phyloP scores from a whole-genome alignment of 1,140 invertebrate genomes.

The Halyomorpha halys region DNA sequence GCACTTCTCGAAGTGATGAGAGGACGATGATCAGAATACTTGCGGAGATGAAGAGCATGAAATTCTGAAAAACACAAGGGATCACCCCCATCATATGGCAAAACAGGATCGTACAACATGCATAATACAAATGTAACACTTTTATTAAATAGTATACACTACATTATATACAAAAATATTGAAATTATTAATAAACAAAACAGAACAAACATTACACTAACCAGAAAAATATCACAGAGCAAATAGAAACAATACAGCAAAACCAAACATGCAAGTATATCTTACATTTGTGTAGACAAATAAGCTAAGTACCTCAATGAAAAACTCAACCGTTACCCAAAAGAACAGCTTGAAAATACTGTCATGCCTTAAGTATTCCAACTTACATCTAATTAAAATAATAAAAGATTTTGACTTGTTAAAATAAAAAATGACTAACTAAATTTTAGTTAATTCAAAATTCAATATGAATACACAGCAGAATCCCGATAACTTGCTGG shows the following conservation, averaged over 20 bases:
- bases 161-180: too few species aligned
- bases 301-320: constrained; percentile 7
- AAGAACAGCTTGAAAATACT: not conserved
- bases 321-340: constrained; percentile 3
- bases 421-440: too few species aligned
- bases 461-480: too few species aligned
- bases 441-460: too few species aligned
- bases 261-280: not conserved
- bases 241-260: too few species aligned
- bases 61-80: constrained; percentile 11
- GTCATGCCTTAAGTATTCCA: not conserved
- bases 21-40: not conserved
- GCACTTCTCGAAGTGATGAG: constrained; percentile 14
- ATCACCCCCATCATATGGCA: not conserved
- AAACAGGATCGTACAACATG: constrained; percentile 8
- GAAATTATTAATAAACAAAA: too few species aligned
- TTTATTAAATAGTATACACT: not conserved
- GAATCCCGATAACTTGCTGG: too few species aligned
- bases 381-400: too few species aligned
- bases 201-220: too few species aligned
- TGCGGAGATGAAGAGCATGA: not conserved
- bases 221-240: too few species aligned
- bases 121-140: constrained; percentile 7
- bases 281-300: not conserved
- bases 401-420: too few species aligned